Percentiles rank a stretch among this genome's conserved stretches.
These are phyloP conservation scores for Staurois parvus DNA, from an alignment of 2,797 vertebrate species.

Conservation along the genomic window DNA sequence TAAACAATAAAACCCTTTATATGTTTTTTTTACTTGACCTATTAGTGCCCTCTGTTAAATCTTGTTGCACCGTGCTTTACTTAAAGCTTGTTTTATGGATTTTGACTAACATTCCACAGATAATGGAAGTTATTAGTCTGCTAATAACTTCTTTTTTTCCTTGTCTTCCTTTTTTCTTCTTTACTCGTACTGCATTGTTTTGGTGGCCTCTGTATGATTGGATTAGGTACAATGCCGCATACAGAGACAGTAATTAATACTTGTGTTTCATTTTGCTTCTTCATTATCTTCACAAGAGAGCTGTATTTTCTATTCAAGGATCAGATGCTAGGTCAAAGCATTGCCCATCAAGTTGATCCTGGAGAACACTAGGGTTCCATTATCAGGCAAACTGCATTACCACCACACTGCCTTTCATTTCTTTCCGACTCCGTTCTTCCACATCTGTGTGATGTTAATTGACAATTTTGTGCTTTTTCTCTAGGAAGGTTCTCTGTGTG, in stretches of 20 bases:
- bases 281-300: slow-evolving; percentile 60
- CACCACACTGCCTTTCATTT: slow-evolving; percentile 31
- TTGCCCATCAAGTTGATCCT: slow-evolving; percentile 48
- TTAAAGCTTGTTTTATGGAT: slow-evolving; percentile 23
- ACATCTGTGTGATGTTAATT: slow-evolving; percentile 38
- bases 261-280: slow-evolving; percentile 61
- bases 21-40: slow-evolving; percentile 21
- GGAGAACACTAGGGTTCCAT: slow-evolving; percentile 54
- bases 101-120: slow-evolving; percentile 6
- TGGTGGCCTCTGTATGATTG: slow-evolving; percentile 53
- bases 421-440: background rate
- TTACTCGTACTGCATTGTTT: slow-evolving; percentile 43
- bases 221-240: slow-evolving; percentile 54
- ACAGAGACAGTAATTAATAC: slow-evolving; percentile 61
- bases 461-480: slow-evolving; percentile 28
- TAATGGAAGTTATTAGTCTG: slow-evolving; percentile 48
- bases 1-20: slow-evolving; percentile 31
- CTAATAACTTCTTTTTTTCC: slow-evolving; percentile 54
- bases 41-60: slow-evolving; percentile 22
- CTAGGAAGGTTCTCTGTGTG: background rate
- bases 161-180: slow-evolving; percentile 21
- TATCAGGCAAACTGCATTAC: slow-evolving; percentile 44
- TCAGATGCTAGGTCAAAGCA: slow-evolving; percentile 56
- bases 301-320: slow-evolving; percentile 55
- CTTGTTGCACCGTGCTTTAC: background rate